Conservation (phyloP, 2,888 invertebrate genomes). For the Trichopoda pennipes region DNA sequence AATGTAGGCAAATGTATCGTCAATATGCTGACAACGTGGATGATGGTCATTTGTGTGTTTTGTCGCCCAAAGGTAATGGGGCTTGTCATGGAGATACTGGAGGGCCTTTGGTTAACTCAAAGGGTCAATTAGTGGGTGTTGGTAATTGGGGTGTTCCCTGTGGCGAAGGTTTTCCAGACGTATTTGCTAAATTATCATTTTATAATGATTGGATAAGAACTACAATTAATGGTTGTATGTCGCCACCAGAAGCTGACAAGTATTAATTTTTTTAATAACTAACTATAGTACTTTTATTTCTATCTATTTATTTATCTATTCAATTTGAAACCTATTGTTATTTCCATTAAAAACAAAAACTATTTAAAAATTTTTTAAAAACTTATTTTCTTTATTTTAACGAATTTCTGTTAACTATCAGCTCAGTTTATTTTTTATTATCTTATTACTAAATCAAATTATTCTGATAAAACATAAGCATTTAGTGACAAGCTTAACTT, state of each 20-base stretch:
- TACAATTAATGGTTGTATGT: conserved; percentile 73
- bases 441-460: too few relatives aligned
- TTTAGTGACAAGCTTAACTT: too few relatives aligned
- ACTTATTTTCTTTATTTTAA: too few relatives aligned
- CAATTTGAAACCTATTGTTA: too few relatives aligned
- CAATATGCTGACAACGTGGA: conserved; percentile 81
- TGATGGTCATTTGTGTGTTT: conserved; percentile 83
- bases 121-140: conserved; percentile 77
- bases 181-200: conserved; percentile 76
- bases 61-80: conserved; percentile 81
- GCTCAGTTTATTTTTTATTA: too few relatives aligned
- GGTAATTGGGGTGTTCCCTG: conserved; percentile 80
- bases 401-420: too few relatives aligned
- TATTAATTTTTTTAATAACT: neutral
- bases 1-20: conserved; percentile 80
- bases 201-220: conserved; percentile 77
- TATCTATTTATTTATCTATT: too few relatives aligned
- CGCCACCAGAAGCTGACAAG: conserved; percentile 48
- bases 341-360: too few relatives aligned
- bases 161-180: conserved; percentile 78
- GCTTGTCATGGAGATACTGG: conserved; percentile 79
- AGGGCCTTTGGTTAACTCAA: conserved; percentile 75
- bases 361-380: too few relatives aligned
- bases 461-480: too few relatives aligned
- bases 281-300: too few relatives aligned